A percentile compares a stretch with the other conserved stretches of the same genome.
Evolutionary conservation across 2,113 vertebrate species (phyloP).

Genomic region (Otis tarda): DNA sequence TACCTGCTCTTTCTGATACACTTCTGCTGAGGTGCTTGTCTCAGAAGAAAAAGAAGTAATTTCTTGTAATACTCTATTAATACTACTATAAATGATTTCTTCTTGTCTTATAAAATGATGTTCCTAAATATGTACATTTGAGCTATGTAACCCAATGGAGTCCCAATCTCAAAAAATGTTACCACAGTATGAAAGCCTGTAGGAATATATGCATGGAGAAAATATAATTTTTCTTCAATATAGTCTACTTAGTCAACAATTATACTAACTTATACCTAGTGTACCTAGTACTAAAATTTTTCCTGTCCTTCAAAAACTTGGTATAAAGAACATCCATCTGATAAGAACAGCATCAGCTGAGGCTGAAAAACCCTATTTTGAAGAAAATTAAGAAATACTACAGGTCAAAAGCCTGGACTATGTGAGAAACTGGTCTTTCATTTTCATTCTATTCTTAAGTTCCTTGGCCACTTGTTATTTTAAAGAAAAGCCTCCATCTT

Average conservation of each 20-base stretch:
- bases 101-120: not conserved
- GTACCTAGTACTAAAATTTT: not conserved
- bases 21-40: not conserved
- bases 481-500: not conserved
- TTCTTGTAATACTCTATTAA: not conserved
- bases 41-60: not conserved
- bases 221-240: not conserved
- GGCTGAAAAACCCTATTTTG: not conserved
- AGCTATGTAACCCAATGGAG: not conserved
- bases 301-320: not conserved
- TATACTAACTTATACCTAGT: not conserved
- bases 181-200: not conserved
- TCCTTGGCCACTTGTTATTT: not conserved
- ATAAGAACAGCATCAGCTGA: not conserved
- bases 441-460: not conserved
- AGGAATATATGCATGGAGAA: not conserved
- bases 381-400: not conserved
- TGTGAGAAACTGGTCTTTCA: not conserved
- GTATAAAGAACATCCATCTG: not conserved
- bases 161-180: not conserved
- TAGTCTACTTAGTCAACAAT: not conserved
- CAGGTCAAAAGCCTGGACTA: not conserved
- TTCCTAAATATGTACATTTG: not conserved
- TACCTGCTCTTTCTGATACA: not conserved
- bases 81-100: not conserved